Base-by-base conservation (phyloP, 2,888 invertebrate species). In the Eucriotettix oculatus region DNA sequence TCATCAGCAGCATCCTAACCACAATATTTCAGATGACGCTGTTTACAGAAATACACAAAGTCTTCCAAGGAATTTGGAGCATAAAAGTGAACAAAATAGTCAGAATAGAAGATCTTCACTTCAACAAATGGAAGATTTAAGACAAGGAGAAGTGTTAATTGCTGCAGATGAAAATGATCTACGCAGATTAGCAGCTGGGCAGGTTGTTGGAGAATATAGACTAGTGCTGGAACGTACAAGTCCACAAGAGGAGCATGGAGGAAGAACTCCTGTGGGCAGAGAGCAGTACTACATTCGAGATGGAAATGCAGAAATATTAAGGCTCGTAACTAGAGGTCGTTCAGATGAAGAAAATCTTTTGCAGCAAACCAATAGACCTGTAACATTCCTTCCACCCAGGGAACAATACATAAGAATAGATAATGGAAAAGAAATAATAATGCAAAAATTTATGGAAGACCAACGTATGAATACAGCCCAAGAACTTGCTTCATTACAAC, bases 381-480 rank as follows among this genome's bases (percentile, higher is more conserved):
- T 48, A 48, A 48, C 48, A 7, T 48, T 14, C 9, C 48, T 14
- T 14, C 48, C 48, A 14, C 14, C 48, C 2, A 48, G 14, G n/a
- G 48, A 83, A 64, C 76, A 82, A 54, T 77, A 83, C 55, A 81
- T 83, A 67, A 71, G 76, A 60, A 81, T 85, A 14, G 84, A 86
- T 65, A 86, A 84, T 29, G 91, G 90, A 0, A 92, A 92, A 75
- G 87, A 90, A 69, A 84, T 90, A 64, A 74, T 92, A 3, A 85
- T 91, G 82, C 81, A 86, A 66, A 76, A 90, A 59, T 91, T 90
- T 70, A 91, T 91, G 64, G 85, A 90, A 69, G 90, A 91, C 71
- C 90, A 77, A 58, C 64, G 61, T 11, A 57, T 59, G 43, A 59
- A 60, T 55, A 55, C 60, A 2, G 29, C 57, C 16, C 48, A 48